Percentiles rank a stretch among this genome's conserved stretches.
These are phyloP conservation scores for Austrofundulus limnaeus DNA, from an alignment of 2,113 vertebrate species.

Conservation along the genomic window DNA sequence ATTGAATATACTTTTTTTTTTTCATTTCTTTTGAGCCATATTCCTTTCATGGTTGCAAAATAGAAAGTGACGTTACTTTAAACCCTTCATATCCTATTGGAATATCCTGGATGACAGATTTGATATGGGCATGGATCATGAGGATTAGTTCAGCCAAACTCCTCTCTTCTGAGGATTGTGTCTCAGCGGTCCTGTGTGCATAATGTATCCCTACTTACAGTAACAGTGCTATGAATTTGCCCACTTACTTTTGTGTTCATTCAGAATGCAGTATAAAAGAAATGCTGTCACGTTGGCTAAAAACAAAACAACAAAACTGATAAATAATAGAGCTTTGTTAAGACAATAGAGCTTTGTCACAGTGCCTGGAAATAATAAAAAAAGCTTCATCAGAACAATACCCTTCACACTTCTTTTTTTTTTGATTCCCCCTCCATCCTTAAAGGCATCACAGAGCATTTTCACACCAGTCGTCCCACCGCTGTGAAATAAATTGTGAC, in stretches of 20 bases:
- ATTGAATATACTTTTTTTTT: conserved; percentile 23
- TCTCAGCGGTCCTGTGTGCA: conserved; percentile 43
- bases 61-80: conserved; percentile 41
- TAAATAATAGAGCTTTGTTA: conserved; percentile 58
- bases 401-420: conserved; percentile 72
- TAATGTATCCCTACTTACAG: conserved; percentile 40
- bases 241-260: conserved; percentile 36
- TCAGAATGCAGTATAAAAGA: conserved; percentile 30
- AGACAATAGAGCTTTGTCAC: conserved; percentile 66
- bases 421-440: conserved; percentile 71
- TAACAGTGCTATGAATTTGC: conserved; percentile 28
- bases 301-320: conserved; percentile 18
- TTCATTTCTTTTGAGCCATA: conserved; percentile 42
- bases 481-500: conserved; percentile 82
- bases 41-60: conserved; percentile 19
- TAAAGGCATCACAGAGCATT: conserved; percentile 77
- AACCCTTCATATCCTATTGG: conserved; percentile 42
- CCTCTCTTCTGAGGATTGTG: conserved; percentile 44
- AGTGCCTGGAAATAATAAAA: conserved; percentile 63
- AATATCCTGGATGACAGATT: conserved; percentile 66
- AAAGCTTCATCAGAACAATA: conserved; percentile 68
- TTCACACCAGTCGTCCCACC: conserved; percentile 73
- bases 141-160: conserved; percentile 67
- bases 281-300: conserved; percentile 9
- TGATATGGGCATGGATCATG: conserved; percentile 61